Conservation (phyloP, 2,888 invertebrate genomes). For the Hyposoter dolosus region DNA sequence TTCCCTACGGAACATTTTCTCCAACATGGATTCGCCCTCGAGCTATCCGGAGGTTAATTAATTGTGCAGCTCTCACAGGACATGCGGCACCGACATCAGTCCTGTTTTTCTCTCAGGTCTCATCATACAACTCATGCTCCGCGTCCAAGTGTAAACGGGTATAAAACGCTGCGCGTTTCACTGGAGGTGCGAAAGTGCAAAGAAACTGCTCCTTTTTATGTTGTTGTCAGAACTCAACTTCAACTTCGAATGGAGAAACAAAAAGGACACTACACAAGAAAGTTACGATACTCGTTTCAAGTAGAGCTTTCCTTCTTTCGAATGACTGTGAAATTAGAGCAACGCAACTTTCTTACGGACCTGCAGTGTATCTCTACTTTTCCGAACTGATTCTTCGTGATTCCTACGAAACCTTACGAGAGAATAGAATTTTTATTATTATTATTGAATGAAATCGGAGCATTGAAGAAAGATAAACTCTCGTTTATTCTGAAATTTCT, state of each 20-base stretch:
- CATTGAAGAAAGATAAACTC: no score
- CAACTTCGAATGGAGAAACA: slow-evolving; percentile 4
- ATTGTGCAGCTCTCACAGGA: slow-evolving; percentile 68
- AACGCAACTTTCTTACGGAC: not conserved
- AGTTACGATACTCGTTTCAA: not conserved
- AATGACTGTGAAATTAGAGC: slow-evolving; percentile 5
- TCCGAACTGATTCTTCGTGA: not conserved
- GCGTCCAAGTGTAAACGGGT: not conserved
- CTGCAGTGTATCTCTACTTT: not conserved
- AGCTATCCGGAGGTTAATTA: slow-evolving; percentile 77
- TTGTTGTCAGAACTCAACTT: not conserved
- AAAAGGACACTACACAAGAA: not conserved
- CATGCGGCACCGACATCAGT: slow-evolving; percentile 27
- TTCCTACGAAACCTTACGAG: not conserved
- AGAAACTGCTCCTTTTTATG: slow-evolving; percentile 1
- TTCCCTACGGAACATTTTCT: slow-evolving; percentile 66
- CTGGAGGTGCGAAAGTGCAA: slow-evolving; percentile 3
- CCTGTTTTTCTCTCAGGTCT: slow-evolving; percentile 36
- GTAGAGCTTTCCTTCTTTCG: not conserved
- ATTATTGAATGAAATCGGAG: not conserved
- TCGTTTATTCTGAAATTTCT: no score
- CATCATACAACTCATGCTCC: slow-evolving; percentile 33
- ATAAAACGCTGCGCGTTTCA: slow-evolving; percentile 16
- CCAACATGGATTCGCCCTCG: slow-evolving; percentile 70
- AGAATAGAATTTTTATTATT: not conserved